Evolutionary conservation across 2,113 vertebrate genomes (phyloP).

Genomic region (Holacanthus passer): DNA sequence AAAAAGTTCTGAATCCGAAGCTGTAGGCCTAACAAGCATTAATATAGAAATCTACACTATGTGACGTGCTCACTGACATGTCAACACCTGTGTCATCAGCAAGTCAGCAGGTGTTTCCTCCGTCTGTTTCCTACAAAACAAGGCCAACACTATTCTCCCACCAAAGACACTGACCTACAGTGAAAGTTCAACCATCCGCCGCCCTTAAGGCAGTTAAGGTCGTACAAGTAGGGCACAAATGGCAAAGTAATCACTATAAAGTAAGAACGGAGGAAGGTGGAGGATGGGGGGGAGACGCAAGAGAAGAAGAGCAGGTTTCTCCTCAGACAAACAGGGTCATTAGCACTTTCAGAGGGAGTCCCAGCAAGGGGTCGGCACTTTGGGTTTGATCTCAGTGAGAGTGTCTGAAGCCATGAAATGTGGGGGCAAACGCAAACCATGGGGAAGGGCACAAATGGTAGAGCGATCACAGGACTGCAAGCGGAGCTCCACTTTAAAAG

Average conservation of each 20-base stretch:
- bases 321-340: slow-evolving; percentile 77
- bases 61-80: slow-evolving; percentile 42
- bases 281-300: neutral
- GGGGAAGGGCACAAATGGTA: slow-evolving; percentile 82
- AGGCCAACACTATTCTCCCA: slow-evolving; percentile 60
- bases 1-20: slow-evolving; percentile 9
- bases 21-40: slow-evolving; percentile 7
- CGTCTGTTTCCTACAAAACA: slow-evolving; percentile 53
- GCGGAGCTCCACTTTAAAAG: slow-evolving; percentile 70
- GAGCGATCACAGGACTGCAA: slow-evolving; percentile 79
- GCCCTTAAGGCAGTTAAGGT: slow-evolving; percentile 60
- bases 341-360: slow-evolving; percentile 77
- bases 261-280: slow-evolving; percentile 11
- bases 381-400: slow-evolving; percentile 78
- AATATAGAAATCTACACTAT: slow-evolving; percentile 49
- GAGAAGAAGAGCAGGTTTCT: slow-evolving; percentile 56
- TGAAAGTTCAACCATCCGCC: slow-evolving; percentile 65
- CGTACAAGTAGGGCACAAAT: slow-evolving; percentile 73
- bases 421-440: slow-evolving; percentile 72
- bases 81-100: slow-evolving; percentile 74
- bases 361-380: slow-evolving; percentile 62
- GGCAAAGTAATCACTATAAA: slow-evolving; percentile 81
- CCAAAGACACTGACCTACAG: slow-evolving; percentile 70
- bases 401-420: slow-evolving; percentile 77
- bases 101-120: slow-evolving; percentile 77